Conservation (phyloP, 2,113 vertebrate species). For the Melanostigma gelatinosum region DNA sequence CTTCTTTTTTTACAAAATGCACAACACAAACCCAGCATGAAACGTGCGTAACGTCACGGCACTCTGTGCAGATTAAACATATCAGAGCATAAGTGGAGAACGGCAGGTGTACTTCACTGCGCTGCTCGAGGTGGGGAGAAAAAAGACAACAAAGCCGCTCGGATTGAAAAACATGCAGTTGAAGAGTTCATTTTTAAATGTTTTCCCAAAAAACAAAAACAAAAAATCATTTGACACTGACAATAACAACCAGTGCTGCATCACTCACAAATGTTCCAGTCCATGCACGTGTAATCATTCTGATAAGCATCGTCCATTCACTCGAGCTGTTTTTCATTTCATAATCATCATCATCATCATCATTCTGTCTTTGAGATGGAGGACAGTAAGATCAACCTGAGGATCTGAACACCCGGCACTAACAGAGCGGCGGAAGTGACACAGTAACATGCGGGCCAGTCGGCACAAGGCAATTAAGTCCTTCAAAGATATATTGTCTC, state of each 20-base stretch:
- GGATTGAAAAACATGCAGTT: neutral
- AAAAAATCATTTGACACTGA: neutral
- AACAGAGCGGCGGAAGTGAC: constrained; percentile 4
- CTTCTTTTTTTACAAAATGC: neutral
- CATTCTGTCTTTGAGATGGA: neutral
- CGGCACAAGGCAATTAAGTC: constrained; percentile 32
- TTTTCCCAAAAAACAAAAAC: neutral
- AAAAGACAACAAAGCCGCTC: neutral
- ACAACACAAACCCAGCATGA: neutral
- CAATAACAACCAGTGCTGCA: neutral
- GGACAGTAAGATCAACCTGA: neutral
- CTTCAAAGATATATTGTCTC: constrained; percentile 41
- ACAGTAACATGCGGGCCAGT: neutral
- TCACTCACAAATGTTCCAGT: neutral
- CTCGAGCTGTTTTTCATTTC: neutral
- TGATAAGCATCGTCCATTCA: neutral
- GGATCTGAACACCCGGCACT: neutral
- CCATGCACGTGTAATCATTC: neutral
- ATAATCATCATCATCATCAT: neutral
- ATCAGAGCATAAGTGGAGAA: neutral
- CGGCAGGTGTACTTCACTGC: neutral
- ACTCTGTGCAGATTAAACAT: neutral
- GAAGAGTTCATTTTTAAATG: neutral
- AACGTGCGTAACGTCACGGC: neutral
- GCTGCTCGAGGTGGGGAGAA: neutral